These are phyloP conservation scores for Tetraodon nigroviridis DNA, from an alignment of 2,113 vertebrate species.

Conservation along the genomic window DNA sequence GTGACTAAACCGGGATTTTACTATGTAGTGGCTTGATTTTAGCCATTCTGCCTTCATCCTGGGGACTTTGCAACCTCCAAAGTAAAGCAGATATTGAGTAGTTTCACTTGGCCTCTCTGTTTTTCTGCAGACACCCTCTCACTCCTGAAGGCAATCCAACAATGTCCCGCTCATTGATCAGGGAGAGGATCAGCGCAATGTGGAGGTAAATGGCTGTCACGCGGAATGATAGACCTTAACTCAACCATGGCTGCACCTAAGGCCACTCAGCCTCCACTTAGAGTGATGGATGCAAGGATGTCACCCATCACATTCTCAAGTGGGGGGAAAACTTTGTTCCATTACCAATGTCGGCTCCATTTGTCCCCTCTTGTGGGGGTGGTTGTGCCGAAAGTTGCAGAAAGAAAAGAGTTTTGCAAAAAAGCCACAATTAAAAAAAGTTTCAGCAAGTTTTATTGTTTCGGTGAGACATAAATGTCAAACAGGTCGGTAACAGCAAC, in stretches of 20 bases:
- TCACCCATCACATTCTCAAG: slow-evolving; percentile 41
- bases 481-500: too few relatives aligned
- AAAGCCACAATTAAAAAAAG: too few relatives aligned
- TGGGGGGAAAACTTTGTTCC: slow-evolving; percentile 29
- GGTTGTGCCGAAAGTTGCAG: too few relatives aligned
- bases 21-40: too few relatives aligned
- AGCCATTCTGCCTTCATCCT: too few relatives aligned
- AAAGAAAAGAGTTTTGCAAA: too few relatives aligned
- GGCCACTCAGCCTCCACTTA: slow-evolving; percentile 60
- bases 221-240: slow-evolving; percentile 61
- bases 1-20: too few relatives aligned
- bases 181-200: slow-evolving; percentile 46
- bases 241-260: slow-evolving; percentile 58
- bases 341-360: not conserved
- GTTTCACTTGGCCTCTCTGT: slow-evolving; percentile 7
- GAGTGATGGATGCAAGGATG: slow-evolving; percentile 62
- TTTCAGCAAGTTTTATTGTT: too few relatives aligned
- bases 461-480: too few relatives aligned
- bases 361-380: not conserved
- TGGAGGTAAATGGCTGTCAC: slow-evolving; percentile 68
- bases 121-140: slow-evolving; percentile 26
- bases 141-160: slow-evolving; percentile 55
- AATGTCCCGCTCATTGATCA: slow-evolving; percentile 62
- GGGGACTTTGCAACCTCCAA: slow-evolving; percentile 18
- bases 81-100: slow-evolving; percentile 35